Percentiles rank a stretch among this genome's conserved stretches.
phyloP scores from a whole-genome alignment of 2,113 vertebrate genomes.

The Candoia aspera region DNA sequence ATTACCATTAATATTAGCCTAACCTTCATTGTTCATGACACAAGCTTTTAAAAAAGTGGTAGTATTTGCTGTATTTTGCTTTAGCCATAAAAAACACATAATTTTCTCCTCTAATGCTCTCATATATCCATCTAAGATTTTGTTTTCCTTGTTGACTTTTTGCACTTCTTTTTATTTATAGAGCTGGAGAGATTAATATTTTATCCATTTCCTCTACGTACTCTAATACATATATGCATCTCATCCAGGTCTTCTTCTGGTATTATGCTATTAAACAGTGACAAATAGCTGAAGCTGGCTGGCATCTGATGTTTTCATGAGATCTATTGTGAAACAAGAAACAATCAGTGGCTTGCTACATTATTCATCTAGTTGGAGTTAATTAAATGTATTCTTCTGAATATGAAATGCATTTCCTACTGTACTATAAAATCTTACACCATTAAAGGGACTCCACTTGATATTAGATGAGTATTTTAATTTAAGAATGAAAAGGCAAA shows the following conservation, averaged over 20 bases:
- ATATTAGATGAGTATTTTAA: constrained; percentile 50
- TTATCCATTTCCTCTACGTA: constrained; percentile 66
- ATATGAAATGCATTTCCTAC: constrained; percentile 60
- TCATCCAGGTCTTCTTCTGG: constrained; percentile 54
- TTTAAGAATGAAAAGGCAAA: neutral
- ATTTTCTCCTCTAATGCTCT: constrained; percentile 63
- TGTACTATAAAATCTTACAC: constrained; percentile 36
- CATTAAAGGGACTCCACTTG: constrained; percentile 53
- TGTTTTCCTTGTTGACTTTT: constrained; percentile 62
- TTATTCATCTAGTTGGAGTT: constrained; percentile 70
- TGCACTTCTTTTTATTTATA: constrained; percentile 70
- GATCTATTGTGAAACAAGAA: constrained; percentile 59
- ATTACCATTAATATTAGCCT: constrained; percentile 62
- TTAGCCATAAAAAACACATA: constrained; percentile 48
- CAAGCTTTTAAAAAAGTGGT: constrained; percentile 62
- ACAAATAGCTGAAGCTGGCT: constrained; percentile 59
- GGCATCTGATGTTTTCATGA: constrained; percentile 53
- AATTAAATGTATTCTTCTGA: constrained; percentile 64
- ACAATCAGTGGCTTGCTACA: constrained; percentile 67
- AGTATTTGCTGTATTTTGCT: constrained; percentile 56
- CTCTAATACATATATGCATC: constrained; percentile 42
- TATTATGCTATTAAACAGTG: constrained; percentile 59
- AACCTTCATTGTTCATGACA: constrained; percentile 64
- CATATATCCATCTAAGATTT: constrained; percentile 56
- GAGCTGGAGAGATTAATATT: constrained; percentile 73